Conservation (phyloP, 2,797 vertebrate genomes). For the Karalla daura region DNA sequence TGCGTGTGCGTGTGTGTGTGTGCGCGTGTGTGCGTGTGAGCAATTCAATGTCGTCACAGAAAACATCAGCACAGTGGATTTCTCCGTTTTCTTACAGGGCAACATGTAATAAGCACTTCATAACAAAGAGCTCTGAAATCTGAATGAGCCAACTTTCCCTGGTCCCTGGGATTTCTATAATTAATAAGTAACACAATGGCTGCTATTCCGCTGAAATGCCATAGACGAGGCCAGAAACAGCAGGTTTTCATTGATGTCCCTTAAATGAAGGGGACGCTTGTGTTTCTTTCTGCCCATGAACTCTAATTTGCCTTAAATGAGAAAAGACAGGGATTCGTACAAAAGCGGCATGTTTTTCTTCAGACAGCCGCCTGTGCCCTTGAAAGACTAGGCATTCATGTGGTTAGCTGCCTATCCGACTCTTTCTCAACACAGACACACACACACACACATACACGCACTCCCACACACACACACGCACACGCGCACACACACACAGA, state of each 20-base stretch:
- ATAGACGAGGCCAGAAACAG: conserved; percentile 82
- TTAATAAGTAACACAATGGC: conserved; percentile 72
- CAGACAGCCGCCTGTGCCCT: conserved; percentile 86
- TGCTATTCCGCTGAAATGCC: conserved; percentile 78
- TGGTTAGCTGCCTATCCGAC: conserved; percentile 77
- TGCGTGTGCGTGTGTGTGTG: too few relatives aligned
- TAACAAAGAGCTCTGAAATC: conserved; percentile 38
- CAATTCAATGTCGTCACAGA: conserved; percentile 2
- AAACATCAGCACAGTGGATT: conserved; percentile 13
- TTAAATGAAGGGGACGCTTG: conserved; percentile 85
- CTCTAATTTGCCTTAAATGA: conserved; percentile 97
- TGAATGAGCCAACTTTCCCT: conserved; percentile 52
- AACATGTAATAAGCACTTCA: conserved; percentile 27
- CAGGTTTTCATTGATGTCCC: conserved; percentile 83
- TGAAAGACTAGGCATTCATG: conserved; percentile 92
- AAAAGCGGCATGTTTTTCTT: conserved; percentile 94
- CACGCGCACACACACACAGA: conserved; percentile 76
- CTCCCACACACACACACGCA: conserved; percentile 74
- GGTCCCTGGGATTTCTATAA: conserved; percentile 38
- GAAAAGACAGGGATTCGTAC: conserved; percentile 93
- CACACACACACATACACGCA: conserved; percentile 76
- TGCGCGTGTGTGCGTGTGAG: too few relatives aligned
- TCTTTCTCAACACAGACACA: conserved; percentile 43
- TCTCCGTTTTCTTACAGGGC: too few relatives aligned
- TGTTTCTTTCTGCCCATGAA: conserved; percentile 88